A percentile compares a stretch with the other conserved stretches of the same genome.
phyloP scores from a whole-genome alignment of 2,797 vertebrate species.

The Acomys russatus region DNA sequence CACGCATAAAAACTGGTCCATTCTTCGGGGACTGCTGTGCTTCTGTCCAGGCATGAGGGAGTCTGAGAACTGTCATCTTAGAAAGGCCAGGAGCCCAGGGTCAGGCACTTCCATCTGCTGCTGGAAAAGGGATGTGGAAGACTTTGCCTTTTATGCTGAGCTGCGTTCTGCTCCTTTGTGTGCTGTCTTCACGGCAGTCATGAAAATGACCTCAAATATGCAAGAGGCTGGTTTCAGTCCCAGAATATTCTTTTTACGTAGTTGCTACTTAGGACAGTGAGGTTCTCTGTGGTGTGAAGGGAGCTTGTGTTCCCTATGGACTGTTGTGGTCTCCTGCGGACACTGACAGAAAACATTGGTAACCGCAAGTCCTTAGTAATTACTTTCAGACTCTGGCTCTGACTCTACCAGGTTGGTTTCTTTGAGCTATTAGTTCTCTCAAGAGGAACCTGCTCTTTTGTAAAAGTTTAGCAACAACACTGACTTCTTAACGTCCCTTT shows the following conservation, averaged over 20 bases:
- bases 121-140: neutral
- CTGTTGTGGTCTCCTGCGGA: neutral
- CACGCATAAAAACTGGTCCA: neutral
- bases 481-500: conserved; percentile 40
- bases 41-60: neutral
- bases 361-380: neutral
- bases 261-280: neutral
- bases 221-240: neutral
- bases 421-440: neutral
- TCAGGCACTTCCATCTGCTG: neutral
- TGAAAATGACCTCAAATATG: neutral
- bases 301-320: neutral
- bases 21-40: no score
- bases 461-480: neutral
- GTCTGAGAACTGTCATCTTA: neutral
- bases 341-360: accelerated
- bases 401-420: neutral
- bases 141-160: neutral
- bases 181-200: neutral
- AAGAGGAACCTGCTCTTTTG: neutral
- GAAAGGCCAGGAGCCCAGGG: neutral
- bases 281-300: neutral
- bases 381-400: neutral
- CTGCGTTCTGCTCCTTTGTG: neutral
- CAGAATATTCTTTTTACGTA: neutral